phyloP scores from a whole-genome alignment of 64 coral and sea anemone species.

The Montipora sp. region DNA sequence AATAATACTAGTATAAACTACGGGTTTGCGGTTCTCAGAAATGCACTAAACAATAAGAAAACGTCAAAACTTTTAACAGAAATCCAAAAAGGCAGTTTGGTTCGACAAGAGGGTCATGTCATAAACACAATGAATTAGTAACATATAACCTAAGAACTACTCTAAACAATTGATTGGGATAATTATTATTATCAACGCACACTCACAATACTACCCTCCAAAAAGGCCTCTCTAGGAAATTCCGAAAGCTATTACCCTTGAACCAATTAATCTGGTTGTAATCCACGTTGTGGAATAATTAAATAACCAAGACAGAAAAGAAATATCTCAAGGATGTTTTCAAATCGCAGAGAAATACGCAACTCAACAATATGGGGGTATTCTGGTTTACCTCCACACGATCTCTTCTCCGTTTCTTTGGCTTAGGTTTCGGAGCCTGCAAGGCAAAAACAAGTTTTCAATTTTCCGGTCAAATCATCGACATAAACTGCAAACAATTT shows the following conservation, averaged over 20 bases:
- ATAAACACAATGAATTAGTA: slow-evolving; percentile 40
- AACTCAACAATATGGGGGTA: not conserved
- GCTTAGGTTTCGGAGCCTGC: slow-evolving; percentile 82
- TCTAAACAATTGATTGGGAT: slow-evolving; percentile 51
- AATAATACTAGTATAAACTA: not conserved
- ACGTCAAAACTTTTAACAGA: slow-evolving; percentile 6
- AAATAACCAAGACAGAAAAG: not conserved
- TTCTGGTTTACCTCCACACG: slow-evolving; percentile 73
- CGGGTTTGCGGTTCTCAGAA: not conserved
- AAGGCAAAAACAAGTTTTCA: not conserved
- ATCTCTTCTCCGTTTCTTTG: slow-evolving; percentile 83
- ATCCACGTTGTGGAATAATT: slow-evolving; percentile 17
- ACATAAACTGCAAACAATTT: slow-evolving; percentile 25
- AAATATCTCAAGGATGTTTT: not conserved
- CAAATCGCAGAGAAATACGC: not conserved
- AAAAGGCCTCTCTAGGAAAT: not conserved
- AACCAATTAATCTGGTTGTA: slow-evolving; percentile 30
- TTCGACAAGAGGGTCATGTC: slow-evolving; percentile 33
- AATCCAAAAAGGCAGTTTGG: slow-evolving; percentile 10
- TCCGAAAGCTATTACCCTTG: not conserved
- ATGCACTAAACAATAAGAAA: not conserved
- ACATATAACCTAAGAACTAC: slow-evolving; percentile 28
- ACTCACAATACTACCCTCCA: not conserved
- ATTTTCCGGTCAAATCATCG: slow-evolving; percentile 13
- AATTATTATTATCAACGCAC: slow-evolving; percentile 8